Conservation (phyloP, 2,113 vertebrate species). For the Grantiella picta region DNA sequence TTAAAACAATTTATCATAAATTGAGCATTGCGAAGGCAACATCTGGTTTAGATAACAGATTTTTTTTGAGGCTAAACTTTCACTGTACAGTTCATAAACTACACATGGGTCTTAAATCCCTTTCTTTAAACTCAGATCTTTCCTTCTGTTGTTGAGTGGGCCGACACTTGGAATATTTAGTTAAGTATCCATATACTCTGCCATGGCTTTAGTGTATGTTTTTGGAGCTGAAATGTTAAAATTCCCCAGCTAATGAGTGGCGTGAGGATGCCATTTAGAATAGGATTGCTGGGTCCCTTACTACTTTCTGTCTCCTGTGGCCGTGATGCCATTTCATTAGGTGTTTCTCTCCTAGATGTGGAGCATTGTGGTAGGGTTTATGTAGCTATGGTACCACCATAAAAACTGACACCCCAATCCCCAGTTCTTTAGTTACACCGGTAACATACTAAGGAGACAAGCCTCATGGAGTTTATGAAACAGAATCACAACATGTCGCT, state of each 20-base stretch:
- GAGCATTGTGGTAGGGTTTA: background rate
- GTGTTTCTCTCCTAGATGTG: background rate
- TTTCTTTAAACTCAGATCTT: background rate
- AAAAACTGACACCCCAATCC: background rate
- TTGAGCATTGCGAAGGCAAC: conserved; percentile 33
- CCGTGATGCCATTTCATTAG: background rate
- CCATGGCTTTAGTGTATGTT: background rate
- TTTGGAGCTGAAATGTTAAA: background rate
- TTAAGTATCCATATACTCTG: background rate
- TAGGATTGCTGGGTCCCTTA: background rate
- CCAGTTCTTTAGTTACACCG: background rate
- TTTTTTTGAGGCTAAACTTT: conserved; percentile 28
- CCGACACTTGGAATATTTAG: background rate
- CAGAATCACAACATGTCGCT: background rate
- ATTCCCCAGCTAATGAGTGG: background rate
- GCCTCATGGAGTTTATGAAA: background rate
- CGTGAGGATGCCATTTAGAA: background rate
- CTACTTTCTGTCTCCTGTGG: background rate
- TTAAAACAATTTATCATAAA: conserved; percentile 57
- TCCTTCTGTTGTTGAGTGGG: background rate
- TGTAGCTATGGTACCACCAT: background rate
- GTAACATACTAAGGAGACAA: background rate
- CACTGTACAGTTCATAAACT: conserved; percentile 48
- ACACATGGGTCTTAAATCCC: background rate
- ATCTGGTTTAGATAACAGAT: conserved; percentile 64